Percentiles rank a stretch among this genome's conserved stretches.
Evolutionary conservation across 2,888 invertebrate genomes (phyloP).

Genomic region (Ditula angustiorana): DNA sequence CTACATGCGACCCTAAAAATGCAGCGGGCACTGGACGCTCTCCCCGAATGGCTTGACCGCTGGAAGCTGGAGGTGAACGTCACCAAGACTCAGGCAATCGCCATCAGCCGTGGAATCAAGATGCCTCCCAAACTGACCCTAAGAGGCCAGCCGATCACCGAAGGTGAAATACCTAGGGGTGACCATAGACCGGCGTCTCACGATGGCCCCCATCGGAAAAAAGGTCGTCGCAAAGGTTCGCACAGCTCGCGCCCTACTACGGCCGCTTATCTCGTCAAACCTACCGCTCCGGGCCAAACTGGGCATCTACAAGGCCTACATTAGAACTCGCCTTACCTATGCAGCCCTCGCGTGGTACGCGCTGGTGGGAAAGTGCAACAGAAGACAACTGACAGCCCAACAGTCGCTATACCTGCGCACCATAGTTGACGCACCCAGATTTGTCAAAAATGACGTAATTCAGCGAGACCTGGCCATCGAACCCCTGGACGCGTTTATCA

Average conservation of each 20-base stretch:
- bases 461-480: neutral
- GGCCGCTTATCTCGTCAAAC: neutral
- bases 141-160: neutral
- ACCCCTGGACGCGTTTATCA: neutral
- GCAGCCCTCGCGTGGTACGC: conserved; percentile 25
- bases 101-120: neutral
- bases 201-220: neutral
- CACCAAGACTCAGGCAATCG: neutral
- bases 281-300: neutral
- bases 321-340: conserved; percentile 15
- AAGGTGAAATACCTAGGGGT: neutral
- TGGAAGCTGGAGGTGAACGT: neutral
- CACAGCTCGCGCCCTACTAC: neutral
- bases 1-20: neutral
- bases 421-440: conserved; percentile 1
- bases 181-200: neutral
- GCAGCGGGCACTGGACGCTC: neutral
- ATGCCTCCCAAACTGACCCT: neutral
- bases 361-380: neutral
- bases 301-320: conserved; percentile 9
- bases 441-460: conserved; percentile 5
- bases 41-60: neutral
- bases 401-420: conserved; percentile 5
- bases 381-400: conserved; percentile 10
- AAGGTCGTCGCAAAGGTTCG: neutral